These are phyloP conservation scores for Cantharis nigra DNA, from an alignment of 2,888 invertebrate genomes.

Conservation along the genomic window DNA sequence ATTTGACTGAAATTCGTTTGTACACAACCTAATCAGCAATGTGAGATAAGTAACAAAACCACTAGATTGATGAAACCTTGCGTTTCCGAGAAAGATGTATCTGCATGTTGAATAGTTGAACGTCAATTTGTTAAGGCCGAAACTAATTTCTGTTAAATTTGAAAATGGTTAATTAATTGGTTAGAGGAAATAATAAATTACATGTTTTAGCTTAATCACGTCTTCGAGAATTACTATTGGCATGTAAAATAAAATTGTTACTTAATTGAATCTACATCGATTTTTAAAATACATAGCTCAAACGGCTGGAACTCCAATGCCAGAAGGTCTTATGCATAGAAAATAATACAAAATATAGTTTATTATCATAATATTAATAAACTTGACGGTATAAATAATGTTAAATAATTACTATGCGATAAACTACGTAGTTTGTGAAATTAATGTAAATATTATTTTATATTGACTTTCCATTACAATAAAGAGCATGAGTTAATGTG, in stretches of 20 bases:
- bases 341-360: neutral
- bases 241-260: neutral
- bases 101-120: neutral
- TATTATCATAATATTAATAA: neutral
- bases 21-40: neutral
- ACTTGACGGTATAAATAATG: neutral
- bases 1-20: neutral
- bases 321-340: no score
- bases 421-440: neutral
- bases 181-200: neutral
- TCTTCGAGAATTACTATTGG: neutral
- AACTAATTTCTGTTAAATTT: neutral
- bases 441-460: neutral
- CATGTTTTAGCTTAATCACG: neutral
- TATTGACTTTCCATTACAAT: neutral
- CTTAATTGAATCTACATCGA: neutral
- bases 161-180: neutral
- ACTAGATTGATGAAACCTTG: constrained; percentile 1
- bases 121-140: neutral
- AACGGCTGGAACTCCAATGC: neutral
- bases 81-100: neutral
- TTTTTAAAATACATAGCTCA: neutral
- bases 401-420: neutral
- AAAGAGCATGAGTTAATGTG: neutral
- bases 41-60: neutral